phyloP scores from a whole-genome alignment of 2,888 invertebrate species.

The Agonopterix subpropinquella region DNA sequence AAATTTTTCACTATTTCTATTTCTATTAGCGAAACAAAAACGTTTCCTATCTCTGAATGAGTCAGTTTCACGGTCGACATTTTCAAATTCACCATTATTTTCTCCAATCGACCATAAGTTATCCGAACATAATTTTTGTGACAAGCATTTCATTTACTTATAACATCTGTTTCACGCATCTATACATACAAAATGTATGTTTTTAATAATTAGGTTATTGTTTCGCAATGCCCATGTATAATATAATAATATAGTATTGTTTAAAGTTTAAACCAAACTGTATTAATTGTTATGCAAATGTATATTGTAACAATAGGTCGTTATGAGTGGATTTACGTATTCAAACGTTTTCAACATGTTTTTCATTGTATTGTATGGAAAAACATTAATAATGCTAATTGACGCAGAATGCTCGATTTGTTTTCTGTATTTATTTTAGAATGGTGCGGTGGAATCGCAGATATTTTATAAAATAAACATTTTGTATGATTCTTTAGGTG shows the following conservation, averaged over 20 bases:
- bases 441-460: not conserved
- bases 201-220: slow-evolving; percentile 45
- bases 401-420: slow-evolving; percentile 26
- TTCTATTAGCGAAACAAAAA: too few relatives aligned
- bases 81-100: not conserved
- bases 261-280: slow-evolving; percentile 24
- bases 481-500: too few relatives aligned
- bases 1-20: too few relatives aligned
- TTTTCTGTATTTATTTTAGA: slow-evolving; percentile 10
- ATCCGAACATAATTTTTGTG: slow-evolving; percentile 14
- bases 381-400: slow-evolving; percentile 42
- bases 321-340: slow-evolving; percentile 32
- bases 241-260: slow-evolving; percentile 18
- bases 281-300: slow-evolving; percentile 39
- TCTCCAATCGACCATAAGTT: not conserved
- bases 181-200: slow-evolving; percentile 5
- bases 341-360: slow-evolving; percentile 27
- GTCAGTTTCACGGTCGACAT: not conserved
- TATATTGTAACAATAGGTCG: slow-evolving; percentile 18
- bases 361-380: slow-evolving; percentile 27
- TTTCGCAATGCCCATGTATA: slow-evolving; percentile 33
- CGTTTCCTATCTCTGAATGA: too few relatives aligned
- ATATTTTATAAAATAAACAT: not conserved
- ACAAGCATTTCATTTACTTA: slow-evolving; percentile 20
- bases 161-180: slow-evolving; percentile 20